Conservation (phyloP, 2,113 vertebrate species). For the Tragelaphus strepsiceros region DNA sequence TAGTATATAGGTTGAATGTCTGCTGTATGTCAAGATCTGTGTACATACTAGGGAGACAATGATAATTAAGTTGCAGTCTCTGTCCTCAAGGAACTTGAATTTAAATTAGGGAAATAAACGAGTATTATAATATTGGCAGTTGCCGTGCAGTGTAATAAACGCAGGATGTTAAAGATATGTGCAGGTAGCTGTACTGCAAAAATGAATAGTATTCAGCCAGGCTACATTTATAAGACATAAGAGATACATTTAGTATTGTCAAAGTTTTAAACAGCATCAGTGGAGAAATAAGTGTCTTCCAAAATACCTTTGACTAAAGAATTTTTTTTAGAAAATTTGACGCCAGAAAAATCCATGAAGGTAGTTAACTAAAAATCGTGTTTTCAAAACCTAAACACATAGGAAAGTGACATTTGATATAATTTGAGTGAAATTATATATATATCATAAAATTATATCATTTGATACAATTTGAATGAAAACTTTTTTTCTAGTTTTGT, state of each 20-base stretch:
- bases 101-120: neutral
- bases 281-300: constrained; percentile 1
- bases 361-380: constrained; percentile 6
- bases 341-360: constrained; percentile 2
- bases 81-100: neutral
- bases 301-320: neutral
- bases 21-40: neutral
- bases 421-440: constrained; percentile 5
- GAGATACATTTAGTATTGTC: neutral
- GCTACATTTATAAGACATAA: neutral
- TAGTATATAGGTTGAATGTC: neutral
- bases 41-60: neutral
- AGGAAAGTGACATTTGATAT: neutral
- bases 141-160: neutral
- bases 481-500: neutral
- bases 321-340: neutral
- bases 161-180: neutral
- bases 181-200: neutral
- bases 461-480: neutral
- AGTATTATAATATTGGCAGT: neutral
- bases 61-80: neutral
- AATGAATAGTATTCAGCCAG: neutral
- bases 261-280: neutral
- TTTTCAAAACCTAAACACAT: neutral
- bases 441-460: neutral